A percentile compares a stretch with the other conserved stretches of the same genome.
These are phyloP conservation scores for Gobionotothen gibberifrons DNA, from an alignment of 2,797 vertebrate genomes.

Conservation along the genomic window DNA sequence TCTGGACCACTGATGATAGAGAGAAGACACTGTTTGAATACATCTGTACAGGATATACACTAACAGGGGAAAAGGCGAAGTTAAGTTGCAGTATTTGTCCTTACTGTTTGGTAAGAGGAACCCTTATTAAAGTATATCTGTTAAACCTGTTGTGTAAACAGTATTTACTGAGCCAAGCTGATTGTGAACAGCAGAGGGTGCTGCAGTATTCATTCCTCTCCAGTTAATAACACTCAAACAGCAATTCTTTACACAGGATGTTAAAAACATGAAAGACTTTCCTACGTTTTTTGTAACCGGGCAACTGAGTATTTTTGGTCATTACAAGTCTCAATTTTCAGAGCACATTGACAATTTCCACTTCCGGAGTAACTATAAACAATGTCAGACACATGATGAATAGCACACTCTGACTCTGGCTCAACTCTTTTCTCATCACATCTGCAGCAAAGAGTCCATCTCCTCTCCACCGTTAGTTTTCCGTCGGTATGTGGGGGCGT, in stretches of 20 bases:
- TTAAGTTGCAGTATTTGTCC: not conserved
- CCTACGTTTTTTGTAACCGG: conserved; percentile 21
- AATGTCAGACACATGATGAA: conserved; percentile 40
- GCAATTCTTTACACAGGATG: not conserved
- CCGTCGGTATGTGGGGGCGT: conserved; percentile 59
- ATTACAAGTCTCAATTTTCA: conserved; percentile 23
- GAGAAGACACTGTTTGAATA: not conserved
- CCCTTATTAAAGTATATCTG: not conserved
- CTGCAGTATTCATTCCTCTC: conserved; percentile 37
- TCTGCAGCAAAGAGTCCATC: conserved; percentile 43
- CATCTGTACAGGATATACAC: not conserved
- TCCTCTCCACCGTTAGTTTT: conserved; percentile 60
- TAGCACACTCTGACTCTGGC: conserved; percentile 19
- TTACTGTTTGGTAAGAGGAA: not conserved
- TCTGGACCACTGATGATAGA: conserved; percentile 90
- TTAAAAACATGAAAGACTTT: conserved; percentile 35
- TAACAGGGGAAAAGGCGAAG: not conserved
- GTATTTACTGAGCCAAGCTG: not conserved
- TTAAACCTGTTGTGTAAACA: not conserved
- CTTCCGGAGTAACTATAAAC: conserved; percentile 27
- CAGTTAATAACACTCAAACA: conserved; percentile 18
- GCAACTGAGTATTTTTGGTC: conserved; percentile 27
- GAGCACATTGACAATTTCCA: conserved; percentile 41
- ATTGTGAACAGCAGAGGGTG: conserved; percentile 75
- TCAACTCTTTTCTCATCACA: conserved; percentile 38